Base-by-base conservation (phyloP, 2,888 invertebrate species). In the Troilus luridus region DNA sequence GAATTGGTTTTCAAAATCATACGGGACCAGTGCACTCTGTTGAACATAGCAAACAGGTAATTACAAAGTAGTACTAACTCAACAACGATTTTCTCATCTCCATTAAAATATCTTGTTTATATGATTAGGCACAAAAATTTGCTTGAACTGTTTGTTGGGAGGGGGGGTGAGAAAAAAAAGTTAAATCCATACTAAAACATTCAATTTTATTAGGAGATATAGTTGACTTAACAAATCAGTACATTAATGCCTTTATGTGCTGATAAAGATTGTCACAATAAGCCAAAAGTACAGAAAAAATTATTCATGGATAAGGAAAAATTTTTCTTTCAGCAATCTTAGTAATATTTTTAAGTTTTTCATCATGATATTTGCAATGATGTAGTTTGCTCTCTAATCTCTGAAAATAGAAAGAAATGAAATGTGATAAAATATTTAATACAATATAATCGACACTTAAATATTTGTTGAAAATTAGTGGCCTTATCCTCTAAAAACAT, bases 301-400 rank as follows among this genome's bases (percentile, higher is more conserved):
- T 77, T 21, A 77, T 77, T 77, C 72, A 77, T 77, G 17, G 72
- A 77, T 41, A 77, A 77, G 72, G 17, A 77, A 77, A 41, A 41
- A 17, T 17, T 41, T 77, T 41, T 41, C 41, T 77, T 77, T 77
- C 41, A 41, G 72, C 72, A 17, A 41, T 77, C 6, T 77, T 67
- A 41, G 11, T 24, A 67, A 24, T 27, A 67, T 67, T 67, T 67
- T 14, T 77, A 64, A 10, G 67, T 17, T 77, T 77, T 67, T 67
- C 24, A 67, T 67, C 67, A 24, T 24, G 67, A 67, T 67, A 67
- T 67, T 77, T 77, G 14, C 72, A 77, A 41, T 77, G 72, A 17
- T 41, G 72, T 67, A 27, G 67, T 77, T 27, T 77, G 72, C 41
- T 77, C 72, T 77, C 72, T 77, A 17, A 77, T 41, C 27, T 77